A percentile compares a stretch with the other conserved stretches of the same genome.
These are phyloP conservation scores for Popillia japonica DNA, from an alignment of 1,140 invertebrate genomes.

Conservation along the genomic window DNA sequence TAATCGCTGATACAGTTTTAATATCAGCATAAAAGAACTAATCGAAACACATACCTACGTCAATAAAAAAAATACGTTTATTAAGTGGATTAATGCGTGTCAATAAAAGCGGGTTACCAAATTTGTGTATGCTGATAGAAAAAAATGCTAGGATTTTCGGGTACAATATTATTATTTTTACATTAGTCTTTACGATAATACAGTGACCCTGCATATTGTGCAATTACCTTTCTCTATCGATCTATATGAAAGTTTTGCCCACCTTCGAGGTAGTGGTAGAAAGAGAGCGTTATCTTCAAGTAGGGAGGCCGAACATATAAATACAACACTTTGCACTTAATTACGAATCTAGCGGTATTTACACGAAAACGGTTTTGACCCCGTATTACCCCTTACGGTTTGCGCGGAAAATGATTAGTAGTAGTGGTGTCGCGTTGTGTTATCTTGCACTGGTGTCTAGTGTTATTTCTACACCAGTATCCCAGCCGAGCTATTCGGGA, in stretches of 20 bases:
- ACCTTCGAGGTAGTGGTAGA: conserved; percentile 10
- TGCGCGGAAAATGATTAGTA: conserved; percentile 25
- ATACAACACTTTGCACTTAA: conserved; percentile 29
- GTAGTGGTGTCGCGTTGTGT: conserved; percentile 15
- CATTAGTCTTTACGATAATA: conserved; percentile 2
- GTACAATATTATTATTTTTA: background rate
- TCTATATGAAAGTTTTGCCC: conserved; percentile 24
- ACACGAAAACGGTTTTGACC: conserved; percentile 23
- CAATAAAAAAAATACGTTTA: too few relatives aligned
- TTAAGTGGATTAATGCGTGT: too few relatives aligned
- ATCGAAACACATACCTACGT: too few relatives aligned
- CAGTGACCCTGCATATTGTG: conserved; percentile 35
- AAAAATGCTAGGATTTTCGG: background rate
- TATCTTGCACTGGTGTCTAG: conserved; percentile 20
- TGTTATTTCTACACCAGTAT: conserved; percentile 22
- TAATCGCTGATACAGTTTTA: too few relatives aligned
- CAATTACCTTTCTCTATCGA: conserved; percentile 37
- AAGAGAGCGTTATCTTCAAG: conserved; percentile 17
- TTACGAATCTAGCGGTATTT: conserved; percentile 14
- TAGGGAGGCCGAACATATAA: conserved; percentile 35
- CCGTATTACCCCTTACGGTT: background rate
- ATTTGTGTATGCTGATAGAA: too few relatives aligned
- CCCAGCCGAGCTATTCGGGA: conserved; percentile 17
- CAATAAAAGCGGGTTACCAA: too few relatives aligned
- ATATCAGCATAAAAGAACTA: too few relatives aligned